Evolutionary conservation across 35 echinoderm and acorn worm species (phyloP), one percentile per base, ranked within the genome.

Genomic region (Hemicentrotus pulcherrimus): DNA sequence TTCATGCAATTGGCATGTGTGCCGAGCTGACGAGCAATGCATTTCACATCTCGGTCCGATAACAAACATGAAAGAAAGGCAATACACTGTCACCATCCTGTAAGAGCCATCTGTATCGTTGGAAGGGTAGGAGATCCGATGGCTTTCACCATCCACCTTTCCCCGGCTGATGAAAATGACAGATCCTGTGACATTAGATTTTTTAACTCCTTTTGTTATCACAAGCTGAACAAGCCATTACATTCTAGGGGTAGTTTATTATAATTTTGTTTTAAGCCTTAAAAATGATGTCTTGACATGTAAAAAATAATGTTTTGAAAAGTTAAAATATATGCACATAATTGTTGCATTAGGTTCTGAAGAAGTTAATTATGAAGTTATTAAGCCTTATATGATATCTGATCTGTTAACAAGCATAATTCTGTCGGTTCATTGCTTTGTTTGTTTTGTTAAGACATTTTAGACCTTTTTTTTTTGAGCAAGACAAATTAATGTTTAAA

Each of bases 1-100:
- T 28, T 78, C 65, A 78, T 78, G 65, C 65, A 78, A 78, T 78
- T 28, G 65, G 65, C 65, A 78, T 78, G 65, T 78, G 65, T 78
- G 65, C 65, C 19, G 65, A 78, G 24, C 65, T 78, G 65, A 78
- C 65, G 65, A 78, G 65, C 65, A 78, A 78, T 78, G 65, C 65
- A 78, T 78, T 78, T 78, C 65, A 78, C 65, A 78, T 78, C 19
- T 78, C 19, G 65, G 65, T 78, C 9, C 65, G 19, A 78, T 78
- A 78, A 78, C 65, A 78, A 78, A 78, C 65, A 78, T 22, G 24
- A 78, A 78, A 30, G 65, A 78, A 78, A 78, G 65, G 65, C 65
- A 78, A 28, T 78, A 78, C 65, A 78, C 65, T 78, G 65, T 78
- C 65, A 78, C 6, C 65, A 28, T n/a, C 65, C 5, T 78, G 65